Conservation (phyloP, 2,113 vertebrate genomes). For the Agapornis roseicollis region DNA sequence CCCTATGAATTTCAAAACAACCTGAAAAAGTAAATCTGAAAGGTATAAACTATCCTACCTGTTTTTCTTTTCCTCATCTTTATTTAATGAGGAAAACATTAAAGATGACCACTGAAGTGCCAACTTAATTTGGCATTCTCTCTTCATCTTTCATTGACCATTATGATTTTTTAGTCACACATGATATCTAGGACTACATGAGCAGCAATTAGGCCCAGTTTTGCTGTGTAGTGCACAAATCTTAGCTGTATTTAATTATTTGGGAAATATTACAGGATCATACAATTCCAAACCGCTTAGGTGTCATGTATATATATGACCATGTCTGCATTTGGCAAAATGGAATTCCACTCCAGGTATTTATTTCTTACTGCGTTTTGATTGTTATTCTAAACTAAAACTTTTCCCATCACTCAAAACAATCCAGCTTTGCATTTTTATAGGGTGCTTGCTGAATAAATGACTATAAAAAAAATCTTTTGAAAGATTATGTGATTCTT, state of each 20-base stretch:
- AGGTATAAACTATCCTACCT: background rate
- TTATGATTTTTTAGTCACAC: background rate
- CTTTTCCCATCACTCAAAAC: constrained; percentile 16
- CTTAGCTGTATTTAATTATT: background rate
- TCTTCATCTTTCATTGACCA: background rate
- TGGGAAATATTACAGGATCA: background rate
- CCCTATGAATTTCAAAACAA: background rate
- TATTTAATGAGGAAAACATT: background rate
- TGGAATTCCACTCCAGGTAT: background rate
- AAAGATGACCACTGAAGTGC: background rate
- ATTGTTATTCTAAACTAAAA: constrained; percentile 30
- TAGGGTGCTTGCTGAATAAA: constrained; percentile 35
- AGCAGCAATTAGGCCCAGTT: background rate
- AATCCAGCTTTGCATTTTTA: constrained; percentile 43
- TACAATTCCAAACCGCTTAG: background rate
- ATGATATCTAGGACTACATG: background rate
- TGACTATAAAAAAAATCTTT: background rate
- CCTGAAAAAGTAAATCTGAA: background rate
- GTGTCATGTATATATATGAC: background rate
- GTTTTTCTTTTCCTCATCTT: background rate
- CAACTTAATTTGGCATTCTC: background rate
- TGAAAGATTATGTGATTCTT: constrained; percentile 18
- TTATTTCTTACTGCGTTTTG: constrained; percentile 15
- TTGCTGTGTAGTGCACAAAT: background rate
- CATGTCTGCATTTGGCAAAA: background rate